phyloP scores from a whole-genome alignment of 2,797 vertebrate species.

The Aldrovandia affinis region DNA sequence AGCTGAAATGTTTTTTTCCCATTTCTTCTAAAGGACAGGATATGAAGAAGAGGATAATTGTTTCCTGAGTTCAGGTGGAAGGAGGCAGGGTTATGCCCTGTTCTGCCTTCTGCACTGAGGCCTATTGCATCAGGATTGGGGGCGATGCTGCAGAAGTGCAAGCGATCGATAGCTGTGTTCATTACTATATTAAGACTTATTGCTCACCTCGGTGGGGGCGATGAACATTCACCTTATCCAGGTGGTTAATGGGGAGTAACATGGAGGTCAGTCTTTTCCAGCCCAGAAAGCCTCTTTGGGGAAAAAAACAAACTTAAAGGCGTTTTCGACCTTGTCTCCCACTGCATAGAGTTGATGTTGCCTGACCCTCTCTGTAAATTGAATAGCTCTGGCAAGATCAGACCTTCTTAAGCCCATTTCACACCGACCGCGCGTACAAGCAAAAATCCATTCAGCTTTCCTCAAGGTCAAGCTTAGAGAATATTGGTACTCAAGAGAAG shows the following conservation, averaged over 20 bases:
- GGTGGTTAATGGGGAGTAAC: background rate
- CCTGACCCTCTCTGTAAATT: background rate
- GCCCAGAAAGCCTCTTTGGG: no score
- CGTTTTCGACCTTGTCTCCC: no score
- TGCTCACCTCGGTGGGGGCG: background rate
- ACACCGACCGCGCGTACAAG: no score
- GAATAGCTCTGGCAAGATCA: background rate
- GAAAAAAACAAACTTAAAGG: background rate
- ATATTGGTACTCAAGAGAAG: no score
- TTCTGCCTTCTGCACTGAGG: background rate
- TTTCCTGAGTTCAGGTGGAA: background rate
- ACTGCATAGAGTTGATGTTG: background rate
- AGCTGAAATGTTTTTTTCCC: background rate
- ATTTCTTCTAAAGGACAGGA: background rate
- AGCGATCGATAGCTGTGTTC: background rate
- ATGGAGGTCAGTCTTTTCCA: background rate
- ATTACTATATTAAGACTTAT: background rate
- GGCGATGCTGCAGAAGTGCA: background rate
- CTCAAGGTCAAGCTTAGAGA: no score
- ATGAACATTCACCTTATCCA: background rate
- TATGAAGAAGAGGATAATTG: background rate
- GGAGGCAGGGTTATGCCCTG: background rate
- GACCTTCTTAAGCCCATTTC: no score
- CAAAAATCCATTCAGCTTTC: no score
- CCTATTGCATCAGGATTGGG: background rate